Evolutionary conservation across 2,888 invertebrate genomes (phyloP), one percentile per base, ranked within the genome.

Genomic region (Netelia melanura): DNA sequence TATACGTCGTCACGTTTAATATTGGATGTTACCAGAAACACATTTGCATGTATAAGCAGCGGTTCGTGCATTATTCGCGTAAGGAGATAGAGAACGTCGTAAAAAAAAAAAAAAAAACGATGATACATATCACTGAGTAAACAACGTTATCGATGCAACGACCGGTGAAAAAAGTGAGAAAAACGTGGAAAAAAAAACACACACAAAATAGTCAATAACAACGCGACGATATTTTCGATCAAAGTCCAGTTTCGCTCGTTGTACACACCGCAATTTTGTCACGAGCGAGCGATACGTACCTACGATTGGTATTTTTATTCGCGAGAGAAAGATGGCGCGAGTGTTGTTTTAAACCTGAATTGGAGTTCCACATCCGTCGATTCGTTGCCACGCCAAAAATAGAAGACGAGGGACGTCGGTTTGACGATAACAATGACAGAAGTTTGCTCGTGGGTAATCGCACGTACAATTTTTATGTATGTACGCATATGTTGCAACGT

Each of bases 381-480:
- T n/a, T 67, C n/a, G 48, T 17, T 52, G 67, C 58, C 44, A 58
- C 67, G 58, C 58, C 54, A 64, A 52, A 75, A 68, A 81, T 75
- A 70, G 70, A 52, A 30, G n/a, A 21, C 21, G 14, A 3, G 21
- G 44, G 62, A 43, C 44, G 25, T 62, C 67, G 68, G 70, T 70
- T 52, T 43, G 68, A 9, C 17, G 64, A 70, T 75, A 54, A 54
- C 70, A 71, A 70, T 64, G 14, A 44, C 58, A 62, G 52, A 44
- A 75, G 14, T 58, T n/a, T 58, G 21, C 17, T 11, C 54, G 17
- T 6, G 54, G 54, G 17, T 6, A 54, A 30, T 30, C 30, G 30
- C 30, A 30, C 30, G 30, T 30, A 30, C 30, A 30, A 30, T 30
- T 30, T 58, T 58, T 58, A 58, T 58, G 21, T 58, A 58, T 58